Evolutionary conservation across 2,888 invertebrate genomes (phyloP).

Genomic region (Oeneis ivallda): DNA sequence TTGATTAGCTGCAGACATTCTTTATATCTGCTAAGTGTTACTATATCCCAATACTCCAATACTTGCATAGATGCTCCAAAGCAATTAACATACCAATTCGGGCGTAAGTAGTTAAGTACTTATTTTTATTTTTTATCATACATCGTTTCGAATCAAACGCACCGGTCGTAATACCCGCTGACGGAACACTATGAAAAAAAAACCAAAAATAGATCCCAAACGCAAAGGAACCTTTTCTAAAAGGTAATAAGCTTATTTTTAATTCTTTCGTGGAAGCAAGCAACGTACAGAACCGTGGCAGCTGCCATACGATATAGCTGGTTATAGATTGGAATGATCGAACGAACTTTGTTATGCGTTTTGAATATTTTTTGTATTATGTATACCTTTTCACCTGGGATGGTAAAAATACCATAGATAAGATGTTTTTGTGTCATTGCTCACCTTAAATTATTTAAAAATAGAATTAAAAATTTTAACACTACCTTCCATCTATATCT

Average conservation of each 20-base stretch:
- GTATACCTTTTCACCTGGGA: constrained; percentile 49
- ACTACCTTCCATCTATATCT: too few relatives aligned
- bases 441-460: neutral
- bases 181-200: constrained; percentile 54
- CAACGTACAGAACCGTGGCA: constrained; percentile 66
- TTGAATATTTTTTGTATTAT: constrained; percentile 40
- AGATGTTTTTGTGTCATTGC: neutral
- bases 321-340: constrained; percentile 45
- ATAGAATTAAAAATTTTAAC: too few relatives aligned
- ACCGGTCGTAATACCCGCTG: constrained; percentile 66
- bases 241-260: constrained; percentile 69
- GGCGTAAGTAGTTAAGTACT: constrained; percentile 48
- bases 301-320: constrained; percentile 70
- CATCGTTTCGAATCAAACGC: constrained; percentile 59
- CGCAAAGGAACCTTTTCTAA: constrained; percentile 62
- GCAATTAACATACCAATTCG: constrained; percentile 46
- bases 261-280: constrained; percentile 65
- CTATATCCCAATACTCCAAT: constrained; percentile 5
- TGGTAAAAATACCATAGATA: neutral
- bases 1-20: neutral
- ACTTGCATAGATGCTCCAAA: constrained; percentile 25
- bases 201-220: constrained; percentile 45
- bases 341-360: constrained; percentile 41
- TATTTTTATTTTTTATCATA: constrained; percentile 53
- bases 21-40: constrained; percentile 1